Base-by-base conservation (phyloP, 2,888 invertebrate genomes). In the Lepidocyrtoides sp. region DNA sequence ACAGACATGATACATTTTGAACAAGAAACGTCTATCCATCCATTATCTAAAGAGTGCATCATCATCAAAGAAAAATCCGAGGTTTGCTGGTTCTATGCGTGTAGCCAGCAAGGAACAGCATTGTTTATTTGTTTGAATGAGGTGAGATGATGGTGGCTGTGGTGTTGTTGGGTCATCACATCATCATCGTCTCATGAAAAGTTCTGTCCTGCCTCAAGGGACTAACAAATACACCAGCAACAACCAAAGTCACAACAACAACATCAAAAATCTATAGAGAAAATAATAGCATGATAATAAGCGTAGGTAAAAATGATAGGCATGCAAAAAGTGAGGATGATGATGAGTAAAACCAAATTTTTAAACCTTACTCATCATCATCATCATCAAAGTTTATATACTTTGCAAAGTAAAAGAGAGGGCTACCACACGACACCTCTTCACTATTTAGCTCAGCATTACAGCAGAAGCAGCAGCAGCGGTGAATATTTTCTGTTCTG, bases 141-240 rank as follows among this genome's bases (percentile, higher is more conserved):
- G 84, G 84, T 72, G 84, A 69, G 72, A 32, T 17, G 12, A 69
- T 69, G n/a, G 63, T 82, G 82, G 20, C 20, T 63, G 41, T 63
- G 26, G 84, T 63, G 82, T 82, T 60, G 82, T 82, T 66, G 63
- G 82, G 82, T 84, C 51, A 66, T 69, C 48, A 51, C 57, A 69
- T 84, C 69, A 84, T 84, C 57, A 69, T 84, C 48, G 41, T 66
- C 14, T 51, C 51, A 10, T 51, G 3, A 17, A 1, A 17, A 2
- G 17, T n/a, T 41, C 20, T 79, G 87, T 79, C 87, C 87, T 79
- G 87, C 87, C 87, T 66, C 87, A 79, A 87, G 87, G 87, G 75
- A 48, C 77, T 86, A 86, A 60, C 29, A 75, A 54, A 51, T 36
- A 51, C 51, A 51, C 51, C 14, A 54, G 69, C 36, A 84, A 48